Evolutionary conservation across 2,113 vertebrate genomes (phyloP), one percentile per base, ranked within the genome.

Genomic region (Sylvilagus bachmani): DNA sequence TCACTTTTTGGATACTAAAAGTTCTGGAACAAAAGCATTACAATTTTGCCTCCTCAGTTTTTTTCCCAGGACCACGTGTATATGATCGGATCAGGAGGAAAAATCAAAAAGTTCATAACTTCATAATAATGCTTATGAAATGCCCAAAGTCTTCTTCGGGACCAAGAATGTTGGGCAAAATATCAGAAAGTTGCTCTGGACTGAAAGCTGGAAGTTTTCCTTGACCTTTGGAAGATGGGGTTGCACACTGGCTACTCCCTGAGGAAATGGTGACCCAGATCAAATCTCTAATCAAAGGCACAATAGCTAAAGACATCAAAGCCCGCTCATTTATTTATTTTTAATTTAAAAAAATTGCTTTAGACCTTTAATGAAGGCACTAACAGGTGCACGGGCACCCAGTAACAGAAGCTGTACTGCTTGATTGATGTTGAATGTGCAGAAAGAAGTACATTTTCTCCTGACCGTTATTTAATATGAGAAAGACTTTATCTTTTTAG

Each of bases 401-500:
- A 77, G 13, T 73, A 49, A 58, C 6, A 51, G 58, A 49, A 89
- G 80, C 71, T 61, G 38, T 19, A 33, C 27, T 69, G 27, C 8
- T 83, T 74, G 38, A n/a, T 13, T 92, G 33, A 44, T 69, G 81
- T 81, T 83, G 21, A 94, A 77, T 62, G 24, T 14, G 24, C n/a
- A 83, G 75, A 89, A 44, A 90, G n/a, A 61, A 92, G 19, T 61
- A 67, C n/a, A 19, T 73, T 53, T 29, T 3, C 53, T 77, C 89
- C 80, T 79, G 97, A 96, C 96, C 44, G 55, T 98, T 98, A 97
- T 69, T 98, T 97, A 94, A 89, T 94, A 91, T 11, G 62, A 96
- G 92, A 97, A 95, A 73, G 10, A 97, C 96, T 97, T 96, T 91
- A 97, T 98, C 97, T 98, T 90, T 96, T 77, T 91, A 86, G 71